phyloP scores from a whole-genome alignment of 2,113 vertebrate genomes.

The Chaetodon trifascialis region DNA sequence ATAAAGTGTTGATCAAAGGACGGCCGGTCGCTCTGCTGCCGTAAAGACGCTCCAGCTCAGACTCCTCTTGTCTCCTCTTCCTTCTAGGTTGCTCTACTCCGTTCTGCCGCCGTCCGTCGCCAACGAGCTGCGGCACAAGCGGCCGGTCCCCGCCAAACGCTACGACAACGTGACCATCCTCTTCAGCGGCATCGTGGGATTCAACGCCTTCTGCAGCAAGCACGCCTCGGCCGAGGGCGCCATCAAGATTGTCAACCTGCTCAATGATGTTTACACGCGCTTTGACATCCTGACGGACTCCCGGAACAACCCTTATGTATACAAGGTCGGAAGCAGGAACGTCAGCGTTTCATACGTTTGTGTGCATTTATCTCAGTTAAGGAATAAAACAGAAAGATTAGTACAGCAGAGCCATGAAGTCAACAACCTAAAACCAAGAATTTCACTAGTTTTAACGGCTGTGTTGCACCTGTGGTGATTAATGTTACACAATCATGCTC shows the following conservation, averaged over 20 bases:
- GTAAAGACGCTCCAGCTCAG: not conserved
- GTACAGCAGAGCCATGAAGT: not conserved
- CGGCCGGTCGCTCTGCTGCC: not conserved
- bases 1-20: conserved; percentile 56
- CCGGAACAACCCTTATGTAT: conserved; percentile 96
- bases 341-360: conserved; percentile 16
- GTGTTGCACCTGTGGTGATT: conserved; percentile 12
- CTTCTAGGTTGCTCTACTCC: conserved; percentile 92
- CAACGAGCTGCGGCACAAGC: conserved; percentile 97
- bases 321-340: conserved; percentile 88
- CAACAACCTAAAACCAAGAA: not conserved
- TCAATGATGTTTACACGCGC: conserved; percentile 97
- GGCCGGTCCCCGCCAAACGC: conserved; percentile 95
- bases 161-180: conserved; percentile 99
- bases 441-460: not conserved
- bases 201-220: conserved; percentile 97
- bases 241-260: conserved; percentile 99
- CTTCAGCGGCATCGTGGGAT: conserved; percentile 98
- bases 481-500: conserved; percentile 43
- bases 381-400: not conserved
- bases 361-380: conserved; percentile 30
- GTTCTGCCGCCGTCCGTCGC: conserved; percentile 97
- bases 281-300: conserved; percentile 99
- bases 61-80: conserved; percentile 30
- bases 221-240: conserved; percentile 98